Conservation (phyloP, 2,888 invertebrate genomes). For the Rhynchonema sp. region DNA sequence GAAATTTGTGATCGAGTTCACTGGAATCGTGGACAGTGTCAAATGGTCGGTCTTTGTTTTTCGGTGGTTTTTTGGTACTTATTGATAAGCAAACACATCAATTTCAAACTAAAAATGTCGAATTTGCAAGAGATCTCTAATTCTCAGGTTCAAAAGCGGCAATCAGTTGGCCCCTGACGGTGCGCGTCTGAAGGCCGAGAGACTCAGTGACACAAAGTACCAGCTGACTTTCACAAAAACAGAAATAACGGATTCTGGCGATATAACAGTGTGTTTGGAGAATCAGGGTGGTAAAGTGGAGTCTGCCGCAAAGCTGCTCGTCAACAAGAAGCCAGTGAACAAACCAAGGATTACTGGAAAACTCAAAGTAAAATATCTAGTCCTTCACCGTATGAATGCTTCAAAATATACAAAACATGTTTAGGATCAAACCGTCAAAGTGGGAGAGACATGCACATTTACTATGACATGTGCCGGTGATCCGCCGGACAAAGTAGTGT, state of each 20-base stretch:
- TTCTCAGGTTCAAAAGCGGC: slow-evolving; percentile 13
- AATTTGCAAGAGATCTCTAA: too few species aligned
- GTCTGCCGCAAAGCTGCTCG: slow-evolving; percentile 16
- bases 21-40: slow-evolving; percentile 61
- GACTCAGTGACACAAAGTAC: slow-evolving; percentile 20
- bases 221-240: slow-evolving; percentile 18
- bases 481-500: neutral
- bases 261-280: slow-evolving; percentile 22
- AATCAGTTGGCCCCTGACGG: slow-evolving; percentile 14
- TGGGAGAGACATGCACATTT: neutral
- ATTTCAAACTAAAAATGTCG: too few species aligned
- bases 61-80: neutral
- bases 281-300: slow-evolving; percentile 26
- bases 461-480: neutral
- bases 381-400: too few species aligned
- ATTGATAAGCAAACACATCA: neutral
- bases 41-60: slow-evolving; percentile 61
- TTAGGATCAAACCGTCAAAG: neutral
- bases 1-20: slow-evolving; percentile 60
- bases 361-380: neutral
- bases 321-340: slow-evolving; percentile 10
- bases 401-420: neutral
- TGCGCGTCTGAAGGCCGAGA: slow-evolving; percentile 11
- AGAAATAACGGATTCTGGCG: neutral
- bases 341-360: neutral